Percentiles rank a stretch among this genome's conserved stretches.
These are phyloP conservation scores for Limnephilus auricula DNA, from an alignment of 2,888 invertebrate species.

Conservation along the genomic window DNA sequence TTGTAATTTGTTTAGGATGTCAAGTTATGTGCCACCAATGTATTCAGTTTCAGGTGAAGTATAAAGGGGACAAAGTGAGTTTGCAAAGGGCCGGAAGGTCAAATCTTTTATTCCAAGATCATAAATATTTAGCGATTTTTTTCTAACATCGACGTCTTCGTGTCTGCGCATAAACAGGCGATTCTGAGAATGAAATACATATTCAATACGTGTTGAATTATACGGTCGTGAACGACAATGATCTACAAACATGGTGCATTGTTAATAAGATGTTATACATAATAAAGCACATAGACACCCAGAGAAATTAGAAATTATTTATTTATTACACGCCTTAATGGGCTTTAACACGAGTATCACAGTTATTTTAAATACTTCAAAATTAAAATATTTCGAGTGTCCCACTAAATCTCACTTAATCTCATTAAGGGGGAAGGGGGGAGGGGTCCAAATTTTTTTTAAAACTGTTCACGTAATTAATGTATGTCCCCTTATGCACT, in stretches of 20 bases:
- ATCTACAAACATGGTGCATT: background rate
- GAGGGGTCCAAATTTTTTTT: too few relatives aligned
- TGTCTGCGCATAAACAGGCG: background rate
- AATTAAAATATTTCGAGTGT: too few relatives aligned
- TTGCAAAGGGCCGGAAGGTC: background rate
- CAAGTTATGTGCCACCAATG: background rate
- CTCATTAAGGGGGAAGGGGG: too few relatives aligned
- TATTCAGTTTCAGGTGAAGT: background rate
- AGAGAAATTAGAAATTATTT: too few relatives aligned
- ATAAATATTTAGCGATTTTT: background rate
- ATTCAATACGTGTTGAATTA: conserved; percentile 23
- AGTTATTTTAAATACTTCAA: too few relatives aligned
- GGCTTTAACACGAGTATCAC: too few relatives aligned
- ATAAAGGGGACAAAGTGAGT: background rate
- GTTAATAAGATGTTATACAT: background rate
- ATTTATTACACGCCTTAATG: too few relatives aligned
- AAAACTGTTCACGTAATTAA: too few relatives aligned
- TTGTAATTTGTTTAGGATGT: background rate
- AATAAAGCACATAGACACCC: background rate
- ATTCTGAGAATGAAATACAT: background rate
- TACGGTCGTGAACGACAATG: background rate
- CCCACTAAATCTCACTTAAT: too few relatives aligned
- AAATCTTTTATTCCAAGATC: background rate
- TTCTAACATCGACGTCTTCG: background rate
- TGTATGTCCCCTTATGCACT: too few relatives aligned